These are phyloP conservation scores for Eublepharis macularius DNA, from an alignment of 2,113 vertebrate species.

Conservation along the genomic window DNA sequence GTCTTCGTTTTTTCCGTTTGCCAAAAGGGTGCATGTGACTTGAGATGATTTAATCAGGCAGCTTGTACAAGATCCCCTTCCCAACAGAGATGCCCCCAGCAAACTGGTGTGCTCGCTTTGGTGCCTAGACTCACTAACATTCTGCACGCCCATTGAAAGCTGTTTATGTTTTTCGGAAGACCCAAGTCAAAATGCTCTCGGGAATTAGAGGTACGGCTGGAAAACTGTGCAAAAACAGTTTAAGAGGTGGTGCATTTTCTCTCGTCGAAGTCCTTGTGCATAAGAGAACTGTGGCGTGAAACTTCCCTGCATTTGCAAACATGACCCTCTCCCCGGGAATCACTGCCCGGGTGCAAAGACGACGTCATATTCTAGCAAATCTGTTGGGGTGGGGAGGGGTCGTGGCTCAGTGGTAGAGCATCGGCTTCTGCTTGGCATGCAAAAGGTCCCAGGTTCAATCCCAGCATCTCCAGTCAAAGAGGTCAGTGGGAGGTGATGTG, in stretches of 20 bases:
- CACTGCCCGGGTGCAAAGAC: too few species aligned
- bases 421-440: too few species aligned
- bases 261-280: not conserved
- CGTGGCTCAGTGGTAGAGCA: too few species aligned
- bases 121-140: slow-evolving; percentile 40
- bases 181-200: not conserved
- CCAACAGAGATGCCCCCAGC: not conserved
- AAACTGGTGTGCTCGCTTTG: slow-evolving; percentile 46
- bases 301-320: too few species aligned
- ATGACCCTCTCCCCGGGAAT: too few species aligned
- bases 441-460: too few species aligned
- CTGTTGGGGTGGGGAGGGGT: too few species aligned
- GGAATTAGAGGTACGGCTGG: not conserved
- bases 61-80: not conserved
- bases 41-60: slow-evolving; percentile 19
- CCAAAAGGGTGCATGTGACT: slow-evolving; percentile 40
- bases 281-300: not conserved
- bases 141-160: slow-evolving; percentile 30
- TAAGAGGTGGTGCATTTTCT: not conserved
- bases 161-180: slow-evolving; percentile 30
- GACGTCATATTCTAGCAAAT: too few species aligned
- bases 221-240: not conserved
- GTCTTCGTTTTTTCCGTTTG: not conserved
- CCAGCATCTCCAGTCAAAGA: too few species aligned
- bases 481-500: too few species aligned